These are phyloP conservation scores for Acomys russatus DNA, from an alignment of 2,797 vertebrate genomes.

Conservation along the genomic window DNA sequence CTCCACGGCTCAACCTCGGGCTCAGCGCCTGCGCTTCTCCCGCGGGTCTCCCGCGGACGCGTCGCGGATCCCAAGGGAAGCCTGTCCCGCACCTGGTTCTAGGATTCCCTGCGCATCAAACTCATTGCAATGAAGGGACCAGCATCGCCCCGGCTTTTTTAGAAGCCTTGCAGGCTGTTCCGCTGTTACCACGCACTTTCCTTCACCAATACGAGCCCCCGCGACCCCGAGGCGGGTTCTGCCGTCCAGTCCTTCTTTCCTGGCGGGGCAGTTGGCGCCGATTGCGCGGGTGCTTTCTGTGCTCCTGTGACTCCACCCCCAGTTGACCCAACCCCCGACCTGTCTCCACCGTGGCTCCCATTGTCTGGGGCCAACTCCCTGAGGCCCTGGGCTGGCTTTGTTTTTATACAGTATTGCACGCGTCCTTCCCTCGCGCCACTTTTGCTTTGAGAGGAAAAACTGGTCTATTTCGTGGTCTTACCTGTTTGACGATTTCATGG, in stretches of 20 bases:
- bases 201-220: not conserved
- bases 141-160: not conserved
- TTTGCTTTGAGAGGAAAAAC: not conserved
- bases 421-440: not conserved
- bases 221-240: not conserved
- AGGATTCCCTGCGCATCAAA: not conserved
- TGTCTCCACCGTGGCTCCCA: not conserved
- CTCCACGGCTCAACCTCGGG: not conserved
- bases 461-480: not conserved
- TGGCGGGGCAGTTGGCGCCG: not conserved
- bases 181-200: too few species aligned
- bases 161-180: not conserved
- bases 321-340: constrained; percentile 56
- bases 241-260: not conserved
- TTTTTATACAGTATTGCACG: not conserved
- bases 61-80: not conserved
- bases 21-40: not conserved
- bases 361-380: constrained; percentile 72
- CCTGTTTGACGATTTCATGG: not conserved
- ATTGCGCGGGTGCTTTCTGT: not conserved
- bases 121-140: not conserved
- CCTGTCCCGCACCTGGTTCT: not conserved
- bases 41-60: not conserved
- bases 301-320: constrained; percentile 74
- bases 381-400: constrained; percentile 67